A percentile compares a stretch with the other conserved stretches of the same genome.
Evolutionary conservation across 2,113 vertebrate genomes (phyloP).

Genomic region (Lepisosteus osseus): DNA sequence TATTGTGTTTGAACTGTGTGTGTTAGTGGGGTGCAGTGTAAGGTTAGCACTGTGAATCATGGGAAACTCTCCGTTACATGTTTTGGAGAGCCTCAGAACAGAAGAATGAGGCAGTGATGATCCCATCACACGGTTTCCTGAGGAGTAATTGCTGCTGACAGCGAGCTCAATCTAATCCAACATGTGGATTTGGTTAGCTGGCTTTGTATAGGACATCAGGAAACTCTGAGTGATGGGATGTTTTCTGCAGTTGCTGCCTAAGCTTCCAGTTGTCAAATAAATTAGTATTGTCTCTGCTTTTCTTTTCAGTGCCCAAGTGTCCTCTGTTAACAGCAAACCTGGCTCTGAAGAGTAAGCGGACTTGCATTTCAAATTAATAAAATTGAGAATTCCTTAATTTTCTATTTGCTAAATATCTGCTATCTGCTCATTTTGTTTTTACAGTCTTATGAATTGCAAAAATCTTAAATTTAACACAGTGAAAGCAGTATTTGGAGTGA

Average conservation of each 20-base stretch:
- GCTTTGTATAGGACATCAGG: not conserved
- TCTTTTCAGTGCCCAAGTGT: conserved; percentile 70
- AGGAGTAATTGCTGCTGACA: conserved; percentile 20
- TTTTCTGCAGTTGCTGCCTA: not conserved
- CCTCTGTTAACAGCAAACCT: conserved; percentile 70
- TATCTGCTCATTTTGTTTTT: no score
- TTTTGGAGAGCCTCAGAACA: not conserved
- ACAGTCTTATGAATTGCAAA: no score
- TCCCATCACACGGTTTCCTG: not conserved
- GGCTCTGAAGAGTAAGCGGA: conserved; percentile 80
- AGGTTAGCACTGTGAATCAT: not conserved
- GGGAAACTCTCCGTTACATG: not conserved
- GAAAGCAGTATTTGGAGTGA: no score
- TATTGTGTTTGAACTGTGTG: no score
- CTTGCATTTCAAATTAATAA: not conserved
- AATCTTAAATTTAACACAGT: no score
- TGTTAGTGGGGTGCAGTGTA: no score
- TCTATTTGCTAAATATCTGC: no score
- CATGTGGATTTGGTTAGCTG: conserved; percentile 1
- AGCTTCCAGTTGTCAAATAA: conserved; percentile 9
- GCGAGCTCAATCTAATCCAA: conserved; percentile 23
- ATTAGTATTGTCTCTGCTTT: conserved; percentile 30
- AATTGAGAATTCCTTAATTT: no score
- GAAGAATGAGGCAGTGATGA: not conserved
- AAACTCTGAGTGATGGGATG: conserved; percentile 3